Conservation (phyloP, 1,140 invertebrate species). For the Drosophila pseudoananassae region DNA sequence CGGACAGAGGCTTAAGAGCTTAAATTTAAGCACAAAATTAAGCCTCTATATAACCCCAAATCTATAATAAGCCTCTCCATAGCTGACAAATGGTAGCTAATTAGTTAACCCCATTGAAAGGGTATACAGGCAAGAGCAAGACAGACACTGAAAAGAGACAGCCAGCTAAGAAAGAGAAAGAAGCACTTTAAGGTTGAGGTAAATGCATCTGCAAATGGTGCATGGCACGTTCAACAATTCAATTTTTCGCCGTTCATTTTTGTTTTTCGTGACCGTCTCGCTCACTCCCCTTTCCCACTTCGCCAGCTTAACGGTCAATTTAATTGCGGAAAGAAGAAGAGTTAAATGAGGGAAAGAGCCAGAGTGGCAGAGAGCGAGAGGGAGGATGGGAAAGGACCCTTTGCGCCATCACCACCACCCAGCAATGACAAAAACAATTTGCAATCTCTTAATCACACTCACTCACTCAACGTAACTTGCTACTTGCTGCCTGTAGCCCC, state of each 20-base stretch:
- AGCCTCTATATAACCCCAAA: too few species aligned
- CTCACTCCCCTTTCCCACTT: neutral
- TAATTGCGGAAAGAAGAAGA: conserved; percentile 29
- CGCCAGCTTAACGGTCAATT: conserved; percentile 29
- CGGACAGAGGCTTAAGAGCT: too few species aligned
- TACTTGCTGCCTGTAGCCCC: neutral
- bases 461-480: conserved; percentile 9
- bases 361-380: neutral
- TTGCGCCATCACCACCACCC: neutral
- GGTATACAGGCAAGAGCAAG: neutral
- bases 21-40: too few species aligned
- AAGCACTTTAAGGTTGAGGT: conserved; percentile 4
- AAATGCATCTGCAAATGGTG: conserved; percentile 55
- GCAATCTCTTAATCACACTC: conserved; percentile 42
- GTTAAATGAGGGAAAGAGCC: conserved; percentile 10
- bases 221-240: conserved; percentile 43
- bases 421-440: conserved; percentile 37
- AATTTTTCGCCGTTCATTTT: conserved; percentile 7
- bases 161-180: neutral
- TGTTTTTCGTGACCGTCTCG: conserved; percentile 25
- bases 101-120: neutral
- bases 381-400: neutral
- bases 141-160: neutral
- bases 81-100: neutral
- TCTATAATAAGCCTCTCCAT: neutral